phyloP scores from a whole-genome alignment of 2,113 vertebrate genomes.

The Etia nguti region DNA sequence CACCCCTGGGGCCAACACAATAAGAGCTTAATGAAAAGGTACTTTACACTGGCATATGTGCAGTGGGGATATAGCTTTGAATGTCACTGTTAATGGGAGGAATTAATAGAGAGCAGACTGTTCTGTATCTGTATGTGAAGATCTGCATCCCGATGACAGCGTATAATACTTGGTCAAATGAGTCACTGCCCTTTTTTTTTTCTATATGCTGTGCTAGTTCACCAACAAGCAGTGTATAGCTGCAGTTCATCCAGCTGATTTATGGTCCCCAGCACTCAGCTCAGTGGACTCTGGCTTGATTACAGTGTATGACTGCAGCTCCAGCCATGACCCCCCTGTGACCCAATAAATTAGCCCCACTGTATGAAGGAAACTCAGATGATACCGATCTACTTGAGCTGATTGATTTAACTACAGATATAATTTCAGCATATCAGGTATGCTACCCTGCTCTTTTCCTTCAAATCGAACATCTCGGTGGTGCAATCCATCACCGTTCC shows the following conservation, averaged over 20 bases:
- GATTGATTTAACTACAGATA: slow-evolving; percentile 56
- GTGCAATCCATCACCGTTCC: slow-evolving; percentile 49
- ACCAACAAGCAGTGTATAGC: background rate
- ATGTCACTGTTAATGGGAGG: slow-evolving; percentile 59
- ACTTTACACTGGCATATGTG: slow-evolving; percentile 48
- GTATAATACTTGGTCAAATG: slow-evolving; percentile 5
- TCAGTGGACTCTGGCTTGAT: slow-evolving; percentile 48
- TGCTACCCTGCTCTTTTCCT: slow-evolving; percentile 6
- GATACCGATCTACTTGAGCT: slow-evolving; percentile 36
- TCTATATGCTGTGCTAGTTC: background rate
- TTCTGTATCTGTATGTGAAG: slow-evolving; percentile 23
- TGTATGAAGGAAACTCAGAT: slow-evolving; percentile 37
- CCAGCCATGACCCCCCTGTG: slow-evolving; percentile 45
- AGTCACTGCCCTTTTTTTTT: slow-evolving; percentile 4
- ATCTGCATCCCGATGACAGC: slow-evolving; percentile 14
- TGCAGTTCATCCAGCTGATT: slow-evolving; percentile 36
- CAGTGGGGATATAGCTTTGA: slow-evolving; percentile 58
- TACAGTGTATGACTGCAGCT: slow-evolving; percentile 40
- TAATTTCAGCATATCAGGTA: slow-evolving; percentile 51
- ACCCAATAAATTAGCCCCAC: slow-evolving; percentile 56
- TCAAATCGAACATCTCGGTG: slow-evolving; percentile 26
- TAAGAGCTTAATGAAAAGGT: slow-evolving; percentile 67
- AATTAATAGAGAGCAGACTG: slow-evolving; percentile 41
- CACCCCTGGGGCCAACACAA: slow-evolving; percentile 51
- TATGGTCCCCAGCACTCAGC: slow-evolving; percentile 4